Conservation (phyloP, 2,113 vertebrate genomes). For the Perca flavescens region DNA sequence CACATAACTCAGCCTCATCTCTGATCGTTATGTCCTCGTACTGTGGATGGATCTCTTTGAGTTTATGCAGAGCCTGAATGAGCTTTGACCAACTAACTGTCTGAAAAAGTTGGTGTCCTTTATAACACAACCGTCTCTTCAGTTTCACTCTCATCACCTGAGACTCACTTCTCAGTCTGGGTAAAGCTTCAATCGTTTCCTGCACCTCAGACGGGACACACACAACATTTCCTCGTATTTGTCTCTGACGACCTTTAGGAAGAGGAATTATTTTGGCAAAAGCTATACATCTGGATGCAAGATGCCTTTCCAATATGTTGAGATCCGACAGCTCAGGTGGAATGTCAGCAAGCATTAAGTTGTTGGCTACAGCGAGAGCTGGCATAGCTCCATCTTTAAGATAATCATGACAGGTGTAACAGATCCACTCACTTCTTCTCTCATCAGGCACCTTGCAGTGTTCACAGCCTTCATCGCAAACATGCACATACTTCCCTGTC, state of each 20-base stretch:
- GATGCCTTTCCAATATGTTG: conserved; percentile 47
- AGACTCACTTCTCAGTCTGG: conserved; percentile 36
- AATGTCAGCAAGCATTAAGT: conserved; percentile 2
- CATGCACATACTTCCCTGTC: too few species aligned
- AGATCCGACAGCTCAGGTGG: conserved; percentile 35
- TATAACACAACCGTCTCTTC: conserved; percentile 43
- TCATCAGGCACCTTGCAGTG: too few species aligned
- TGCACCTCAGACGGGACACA: conserved; percentile 54
- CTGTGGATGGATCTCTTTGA: too few species aligned
- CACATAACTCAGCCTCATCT: too few species aligned
- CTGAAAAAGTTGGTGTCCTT: conserved; percentile 12
- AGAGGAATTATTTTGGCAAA: conserved; percentile 52
- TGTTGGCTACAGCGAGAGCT: too few species aligned
- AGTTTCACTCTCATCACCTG: conserved; percentile 42
- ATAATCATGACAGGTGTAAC: too few species aligned
- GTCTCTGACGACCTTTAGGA: conserved; percentile 32
- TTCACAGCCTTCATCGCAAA: too few species aligned
- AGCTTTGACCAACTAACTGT: conserved; percentile 27
- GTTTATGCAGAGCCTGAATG: too few species aligned
- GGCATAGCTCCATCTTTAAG: too few species aligned
- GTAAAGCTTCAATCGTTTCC: conserved; percentile 33
- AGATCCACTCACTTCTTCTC: too few species aligned
- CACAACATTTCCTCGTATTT: conserved; percentile 37
- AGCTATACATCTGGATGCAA: conserved; percentile 26
- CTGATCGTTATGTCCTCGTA: too few species aligned